Conservation (phyloP, 1,140 invertebrate genomes). For the Adelges cooleyi region DNA sequence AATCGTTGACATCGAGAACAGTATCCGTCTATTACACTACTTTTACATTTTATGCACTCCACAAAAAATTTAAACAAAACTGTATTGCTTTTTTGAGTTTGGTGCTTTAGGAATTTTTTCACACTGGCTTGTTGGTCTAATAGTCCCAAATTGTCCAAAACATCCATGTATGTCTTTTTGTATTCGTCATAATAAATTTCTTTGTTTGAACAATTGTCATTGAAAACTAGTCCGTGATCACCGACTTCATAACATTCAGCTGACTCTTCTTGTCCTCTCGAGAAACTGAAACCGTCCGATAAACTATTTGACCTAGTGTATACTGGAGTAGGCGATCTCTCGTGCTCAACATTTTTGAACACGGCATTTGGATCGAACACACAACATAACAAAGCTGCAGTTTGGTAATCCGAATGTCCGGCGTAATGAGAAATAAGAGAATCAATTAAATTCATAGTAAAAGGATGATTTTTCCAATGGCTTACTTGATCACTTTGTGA, state of each 20-base stretch:
- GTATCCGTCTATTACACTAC: constrained; percentile 43
- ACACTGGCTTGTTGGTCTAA: constrained; percentile 71
- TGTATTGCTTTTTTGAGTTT: constrained; percentile 46
- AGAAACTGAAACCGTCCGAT: constrained; percentile 7
- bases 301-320: constrained; percentile 9
- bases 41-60: constrained; percentile 58
- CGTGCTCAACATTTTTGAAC: constrained; percentile 36
- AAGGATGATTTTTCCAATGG: constrained; percentile 68
- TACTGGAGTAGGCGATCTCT: constrained; percentile 27
- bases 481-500: constrained; percentile 46
- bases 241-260: constrained; percentile 20
- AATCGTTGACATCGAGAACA: constrained; percentile 60
- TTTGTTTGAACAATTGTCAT: constrained; percentile 32
- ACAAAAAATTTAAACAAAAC: constrained; percentile 55
- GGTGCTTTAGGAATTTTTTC: constrained; percentile 60
- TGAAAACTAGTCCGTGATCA: constrained; percentile 7
- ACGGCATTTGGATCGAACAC: constrained; percentile 52
- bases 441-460: constrained; percentile 72
- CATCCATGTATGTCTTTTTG: constrained; percentile 77
- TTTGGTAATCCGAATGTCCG: constrained; percentile 74
- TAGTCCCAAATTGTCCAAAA: constrained; percentile 71
- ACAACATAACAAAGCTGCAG: constrained; percentile 83
- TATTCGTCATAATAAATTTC: constrained; percentile 66
- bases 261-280: constrained; percentile 15
- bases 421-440: constrained; percentile 71